Conservation (phyloP, 2,797 vertebrate genomes). For the Melanotaenia boesemani region DNA sequence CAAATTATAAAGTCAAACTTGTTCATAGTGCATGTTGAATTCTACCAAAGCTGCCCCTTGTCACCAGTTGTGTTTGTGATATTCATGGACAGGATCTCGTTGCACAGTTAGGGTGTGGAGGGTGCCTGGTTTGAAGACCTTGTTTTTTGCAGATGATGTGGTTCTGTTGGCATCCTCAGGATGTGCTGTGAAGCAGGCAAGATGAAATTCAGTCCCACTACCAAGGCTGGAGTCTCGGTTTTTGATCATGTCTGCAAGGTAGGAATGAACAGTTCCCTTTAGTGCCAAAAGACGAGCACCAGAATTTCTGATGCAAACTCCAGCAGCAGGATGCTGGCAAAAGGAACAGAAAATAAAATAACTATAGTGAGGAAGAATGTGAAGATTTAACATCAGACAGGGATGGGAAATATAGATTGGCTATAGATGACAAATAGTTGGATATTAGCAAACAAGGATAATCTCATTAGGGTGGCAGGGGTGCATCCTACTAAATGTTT, state of each 20-base stretch:
- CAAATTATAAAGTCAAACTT: too few species aligned
- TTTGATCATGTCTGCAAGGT: slow-evolving; percentile 1
- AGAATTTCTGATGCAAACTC: slow-evolving; percentile 1
- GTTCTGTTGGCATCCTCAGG: too few species aligned
- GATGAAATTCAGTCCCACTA: too few species aligned
- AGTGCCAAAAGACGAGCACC: not conserved
- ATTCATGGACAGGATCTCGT: too few species aligned
- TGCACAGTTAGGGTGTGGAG: too few species aligned
- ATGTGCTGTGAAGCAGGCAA: too few species aligned
- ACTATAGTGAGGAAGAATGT: not conserved
- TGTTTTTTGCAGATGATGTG: too few species aligned
- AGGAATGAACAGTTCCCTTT: slow-evolving; percentile 6
- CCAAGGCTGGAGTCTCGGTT: not conserved
- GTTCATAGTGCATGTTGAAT: too few species aligned
- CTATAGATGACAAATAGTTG: not conserved
- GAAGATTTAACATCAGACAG: not conserved
- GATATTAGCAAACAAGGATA: not conserved
- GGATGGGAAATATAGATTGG: not conserved
- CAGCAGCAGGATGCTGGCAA: not conserved
- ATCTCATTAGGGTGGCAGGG: not conserved
- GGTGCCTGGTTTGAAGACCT: too few species aligned
- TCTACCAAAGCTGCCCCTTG: too few species aligned
- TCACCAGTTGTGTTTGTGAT: too few species aligned
- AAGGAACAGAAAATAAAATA: not conserved
- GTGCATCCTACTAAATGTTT: not conserved